These are phyloP conservation scores for Drosophila orosa DNA, from an alignment of 1,140 invertebrate genomes.

Conservation along the genomic window DNA sequence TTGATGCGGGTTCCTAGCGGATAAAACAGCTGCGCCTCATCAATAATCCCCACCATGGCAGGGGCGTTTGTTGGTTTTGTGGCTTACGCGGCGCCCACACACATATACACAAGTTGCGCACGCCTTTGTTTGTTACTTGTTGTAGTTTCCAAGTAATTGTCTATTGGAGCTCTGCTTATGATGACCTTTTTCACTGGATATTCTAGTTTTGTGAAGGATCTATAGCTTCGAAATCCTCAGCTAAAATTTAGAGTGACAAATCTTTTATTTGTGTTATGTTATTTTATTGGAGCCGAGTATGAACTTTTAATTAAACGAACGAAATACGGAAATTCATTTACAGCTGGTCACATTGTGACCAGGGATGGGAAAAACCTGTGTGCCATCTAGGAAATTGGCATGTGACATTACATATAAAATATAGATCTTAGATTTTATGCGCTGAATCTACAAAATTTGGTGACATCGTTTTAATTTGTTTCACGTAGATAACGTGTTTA, in stretches of 20 bases:
- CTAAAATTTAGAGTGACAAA: constrained; percentile 15
- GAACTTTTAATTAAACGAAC: not conserved
- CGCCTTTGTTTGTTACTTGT: constrained; percentile 10
- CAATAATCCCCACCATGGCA: constrained; percentile 81
- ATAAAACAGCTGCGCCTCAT: constrained; percentile 80
- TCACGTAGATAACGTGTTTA: too few species aligned
- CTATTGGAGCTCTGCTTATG: not conserved
- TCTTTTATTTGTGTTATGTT: constrained; percentile 35
- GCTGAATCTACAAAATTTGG: too few species aligned
- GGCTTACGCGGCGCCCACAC: constrained; percentile 42
- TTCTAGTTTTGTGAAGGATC: not conserved
- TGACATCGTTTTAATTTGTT: too few species aligned
- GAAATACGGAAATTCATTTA: not conserved
- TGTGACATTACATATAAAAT: too few species aligned
- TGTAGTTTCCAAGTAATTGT: constrained; percentile 1
- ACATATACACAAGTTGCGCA: constrained; percentile 14
- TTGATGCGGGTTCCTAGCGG: constrained; percentile 78
- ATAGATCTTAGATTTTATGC: too few species aligned
- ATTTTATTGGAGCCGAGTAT: constrained; percentile 12
- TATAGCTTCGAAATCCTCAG: not conserved
- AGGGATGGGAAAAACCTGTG: not conserved
- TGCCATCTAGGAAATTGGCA: too few species aligned
- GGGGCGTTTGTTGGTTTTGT: constrained; percentile 33
- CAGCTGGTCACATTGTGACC: constrained; percentile 1
- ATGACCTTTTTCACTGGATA: not conserved